phyloP scores from a whole-genome alignment of 1,140 invertebrate genomes.

The Carposina sasakii region DNA sequence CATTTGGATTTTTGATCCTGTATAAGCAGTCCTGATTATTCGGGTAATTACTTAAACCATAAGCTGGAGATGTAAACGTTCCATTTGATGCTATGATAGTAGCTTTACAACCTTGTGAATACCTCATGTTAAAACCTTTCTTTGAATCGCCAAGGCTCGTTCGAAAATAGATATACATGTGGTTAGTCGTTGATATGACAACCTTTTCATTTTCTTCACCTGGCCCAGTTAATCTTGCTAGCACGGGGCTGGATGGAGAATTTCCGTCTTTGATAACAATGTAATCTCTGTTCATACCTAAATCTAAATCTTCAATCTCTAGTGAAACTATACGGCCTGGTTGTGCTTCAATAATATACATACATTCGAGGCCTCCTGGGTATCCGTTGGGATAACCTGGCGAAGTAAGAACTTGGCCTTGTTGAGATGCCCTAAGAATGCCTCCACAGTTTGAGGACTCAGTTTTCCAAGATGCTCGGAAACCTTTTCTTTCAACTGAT shows the following conservation, averaged over 20 bases:
- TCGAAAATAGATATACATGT: slow-evolving; percentile 93
- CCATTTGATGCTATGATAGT: slow-evolving; percentile 87
- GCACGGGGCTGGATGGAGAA: slow-evolving; percentile 85
- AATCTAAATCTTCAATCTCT: slow-evolving; percentile 92
- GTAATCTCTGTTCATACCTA: slow-evolving; percentile 89
- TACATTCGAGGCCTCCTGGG: slow-evolving; percentile 94
- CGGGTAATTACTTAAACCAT: slow-evolving; percentile 87
- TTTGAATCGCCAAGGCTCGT: slow-evolving; percentile 90
- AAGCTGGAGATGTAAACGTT: slow-evolving; percentile 90
- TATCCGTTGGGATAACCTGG: slow-evolving; percentile 94
- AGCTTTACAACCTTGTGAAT: slow-evolving; percentile 89
- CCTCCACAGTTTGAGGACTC: slow-evolving; percentile 93
- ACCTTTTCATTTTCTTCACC: slow-evolving; percentile 85
- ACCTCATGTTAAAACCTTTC: slow-evolving; percentile 93
- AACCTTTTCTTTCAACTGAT: slow-evolving; percentile 94
- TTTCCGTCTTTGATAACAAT: slow-evolving; percentile 92
- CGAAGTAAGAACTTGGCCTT: slow-evolving; percentile 88
- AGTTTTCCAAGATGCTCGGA: slow-evolving; percentile 94
- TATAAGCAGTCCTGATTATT: slow-evolving; percentile 94
- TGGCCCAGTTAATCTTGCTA: slow-evolving; percentile 87
- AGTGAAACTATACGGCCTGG: slow-evolving; percentile 90
- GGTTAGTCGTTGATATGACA: slow-evolving; percentile 91
- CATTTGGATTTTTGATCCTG: slow-evolving; percentile 86
- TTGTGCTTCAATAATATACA: slow-evolving; percentile 93
- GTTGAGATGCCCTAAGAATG: slow-evolving; percentile 84